Percentiles rank a stretch among this genome's conserved stretches.
Conservation (phyloP, 2,797 vertebrate genomes). For the Sus cebifrons region DNA sequence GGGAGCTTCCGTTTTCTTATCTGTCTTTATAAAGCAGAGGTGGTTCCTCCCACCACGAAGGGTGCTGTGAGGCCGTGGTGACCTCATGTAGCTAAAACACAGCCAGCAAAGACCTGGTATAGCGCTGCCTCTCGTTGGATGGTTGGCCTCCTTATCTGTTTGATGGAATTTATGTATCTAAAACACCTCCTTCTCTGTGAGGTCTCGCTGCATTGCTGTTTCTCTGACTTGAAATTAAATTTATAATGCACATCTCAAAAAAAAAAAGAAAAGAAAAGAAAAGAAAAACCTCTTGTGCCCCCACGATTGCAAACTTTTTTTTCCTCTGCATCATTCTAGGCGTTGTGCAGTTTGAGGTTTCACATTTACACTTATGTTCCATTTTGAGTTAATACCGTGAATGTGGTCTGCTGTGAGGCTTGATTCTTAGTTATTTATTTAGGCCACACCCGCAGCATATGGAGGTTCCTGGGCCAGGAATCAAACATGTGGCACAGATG, state of each 20-base stretch:
- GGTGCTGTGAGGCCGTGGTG: neutral
- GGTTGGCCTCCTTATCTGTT: neutral
- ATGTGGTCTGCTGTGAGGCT: neutral
- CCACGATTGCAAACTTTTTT: neutral
- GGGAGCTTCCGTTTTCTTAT: neutral
- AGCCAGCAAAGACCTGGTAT: neutral
- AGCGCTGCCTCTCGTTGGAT: neutral
- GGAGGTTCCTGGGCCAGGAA: no score
- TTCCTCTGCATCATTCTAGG: neutral
- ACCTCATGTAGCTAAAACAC: rapidly evolving
- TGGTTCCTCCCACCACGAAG: neutral
- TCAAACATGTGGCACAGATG: no score
- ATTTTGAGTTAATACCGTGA: neutral
- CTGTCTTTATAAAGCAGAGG: neutral
- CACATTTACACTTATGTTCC: no score
- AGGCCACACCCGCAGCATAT: no score
- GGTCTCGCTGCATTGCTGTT: slow-evolving; percentile 13
- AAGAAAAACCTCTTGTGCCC: neutral
- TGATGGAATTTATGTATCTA: slow-evolving; percentile 40
- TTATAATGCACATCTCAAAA: neutral
- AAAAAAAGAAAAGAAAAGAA: no score
- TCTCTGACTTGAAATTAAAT: slow-evolving; percentile 12
- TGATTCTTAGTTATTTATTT: no score
- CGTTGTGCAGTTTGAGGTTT: neutral
- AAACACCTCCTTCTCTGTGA: neutral